Evolutionary conservation across 2,888 invertebrate species (phyloP).

Genomic region (Trichopria drosophilae): DNA sequence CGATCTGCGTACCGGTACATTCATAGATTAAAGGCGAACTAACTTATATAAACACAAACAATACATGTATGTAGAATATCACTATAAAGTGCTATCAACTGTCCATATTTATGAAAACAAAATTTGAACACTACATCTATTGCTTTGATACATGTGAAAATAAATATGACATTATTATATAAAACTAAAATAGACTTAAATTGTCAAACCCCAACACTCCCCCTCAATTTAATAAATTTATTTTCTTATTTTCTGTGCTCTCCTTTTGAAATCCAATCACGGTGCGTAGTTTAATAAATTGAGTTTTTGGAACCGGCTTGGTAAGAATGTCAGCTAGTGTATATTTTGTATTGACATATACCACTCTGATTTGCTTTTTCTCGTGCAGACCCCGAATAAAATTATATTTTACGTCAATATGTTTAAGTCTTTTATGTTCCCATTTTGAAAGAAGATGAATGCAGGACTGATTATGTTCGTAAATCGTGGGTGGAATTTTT

Average conservation of each 20-base stretch:
- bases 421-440: constrained; percentile 37
- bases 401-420: constrained; percentile 34
- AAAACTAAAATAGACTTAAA: not conserved
- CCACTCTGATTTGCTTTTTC: constrained; percentile 7
- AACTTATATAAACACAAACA: too few species aligned
- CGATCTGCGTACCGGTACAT: too few species aligned
- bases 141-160: too few species aligned
- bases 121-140: too few species aligned
- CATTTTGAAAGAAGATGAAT: constrained; percentile 34
- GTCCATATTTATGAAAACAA: too few species aligned
- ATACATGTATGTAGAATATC: too few species aligned
- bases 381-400: constrained; percentile 30
- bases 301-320: constrained; percentile 1
- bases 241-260: not conserved
- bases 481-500: constrained; percentile 19
- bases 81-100: too few species aligned
- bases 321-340: constrained; percentile 23
- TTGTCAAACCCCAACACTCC: not conserved
- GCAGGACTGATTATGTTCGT: constrained; percentile 38
- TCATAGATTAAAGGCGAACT: too few species aligned
- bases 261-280: not conserved
- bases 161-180: too few species aligned
- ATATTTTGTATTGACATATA: constrained; percentile 11
- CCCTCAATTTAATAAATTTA: constrained; percentile 6
- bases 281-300: constrained; percentile 12